These are phyloP conservation scores for Vireo griseus DNA, from an alignment of 2,797 vertebrate genomes.

Conservation along the genomic window DNA sequence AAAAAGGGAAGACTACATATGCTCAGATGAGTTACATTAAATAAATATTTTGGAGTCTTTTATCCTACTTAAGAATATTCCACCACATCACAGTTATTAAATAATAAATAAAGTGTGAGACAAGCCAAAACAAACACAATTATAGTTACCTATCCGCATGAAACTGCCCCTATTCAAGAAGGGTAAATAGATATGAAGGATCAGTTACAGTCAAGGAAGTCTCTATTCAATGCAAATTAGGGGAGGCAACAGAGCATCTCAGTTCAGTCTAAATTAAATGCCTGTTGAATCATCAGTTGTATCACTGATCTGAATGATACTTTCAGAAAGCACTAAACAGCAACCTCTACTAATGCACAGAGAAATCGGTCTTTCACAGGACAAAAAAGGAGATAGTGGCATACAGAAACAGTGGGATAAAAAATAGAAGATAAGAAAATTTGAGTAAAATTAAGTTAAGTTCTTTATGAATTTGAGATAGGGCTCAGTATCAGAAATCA, in stretches of 20 bases:
- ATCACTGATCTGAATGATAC: background rate
- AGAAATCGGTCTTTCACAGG: background rate
- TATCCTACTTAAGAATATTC: background rate
- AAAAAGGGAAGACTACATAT: background rate
- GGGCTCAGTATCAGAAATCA: background rate
- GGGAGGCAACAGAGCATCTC: background rate
- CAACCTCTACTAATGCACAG: background rate
- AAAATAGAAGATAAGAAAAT: background rate
- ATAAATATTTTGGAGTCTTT: background rate
- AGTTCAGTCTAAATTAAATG: background rate
- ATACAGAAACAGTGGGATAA: background rate
- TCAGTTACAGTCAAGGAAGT: background rate
- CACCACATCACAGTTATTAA: background rate
- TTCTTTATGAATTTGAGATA: background rate
- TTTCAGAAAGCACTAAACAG: background rate
- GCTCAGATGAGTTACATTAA: background rate
- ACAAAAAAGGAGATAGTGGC: background rate
- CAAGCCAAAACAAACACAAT: background rate
- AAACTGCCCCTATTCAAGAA: background rate
- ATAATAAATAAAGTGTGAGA: background rate
- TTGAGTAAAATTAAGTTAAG: background rate
- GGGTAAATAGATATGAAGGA: background rate
- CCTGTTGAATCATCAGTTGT: background rate
- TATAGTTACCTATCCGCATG: background rate
- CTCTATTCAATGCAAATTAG: background rate